Conservation (phyloP, 1,140 invertebrate species). For the Drosophila prosaltans region DNA sequence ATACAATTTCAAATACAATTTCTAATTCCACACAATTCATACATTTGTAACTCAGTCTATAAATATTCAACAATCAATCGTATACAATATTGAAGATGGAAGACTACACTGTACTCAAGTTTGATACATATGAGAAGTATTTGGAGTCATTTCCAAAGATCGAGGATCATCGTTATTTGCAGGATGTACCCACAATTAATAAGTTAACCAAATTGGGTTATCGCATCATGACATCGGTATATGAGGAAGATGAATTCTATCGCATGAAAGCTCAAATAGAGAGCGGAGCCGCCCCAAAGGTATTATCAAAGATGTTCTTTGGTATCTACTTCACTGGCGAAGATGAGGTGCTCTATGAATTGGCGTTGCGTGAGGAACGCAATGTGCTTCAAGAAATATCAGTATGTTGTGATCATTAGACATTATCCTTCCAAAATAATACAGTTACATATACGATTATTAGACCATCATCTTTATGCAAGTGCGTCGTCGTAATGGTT, state of each 20-base stretch:
- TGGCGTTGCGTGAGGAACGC: slow-evolving; percentile 38
- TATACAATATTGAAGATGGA: not conserved
- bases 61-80: not conserved
- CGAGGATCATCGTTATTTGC: slow-evolving; percentile 17
- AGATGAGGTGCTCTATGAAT: slow-evolving; percentile 33
- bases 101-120: not conserved
- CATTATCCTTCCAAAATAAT: too few species aligned
- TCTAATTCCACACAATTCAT: not conserved
- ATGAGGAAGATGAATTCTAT: slow-evolving; percentile 47
- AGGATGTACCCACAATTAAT: not conserved
- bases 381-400: slow-evolving; percentile 57
- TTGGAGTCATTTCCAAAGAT: slow-evolving; percentile 4
- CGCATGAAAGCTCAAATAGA: not conserved
- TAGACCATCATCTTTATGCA: slow-evolving; percentile 72
- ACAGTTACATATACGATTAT: not conserved
- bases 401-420: slow-evolving; percentile 11
- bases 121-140: not conserved
- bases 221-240: slow-evolving; percentile 29
- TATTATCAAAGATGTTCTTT: slow-evolving; percentile 9
- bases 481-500: slow-evolving; percentile 45
- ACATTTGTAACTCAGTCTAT: not conserved
- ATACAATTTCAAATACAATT: not conserved
- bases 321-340: slow-evolving; percentile 34
- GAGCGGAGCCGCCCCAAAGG: slow-evolving; percentile 38
- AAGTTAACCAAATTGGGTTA: slow-evolving; percentile 51